Conservation (phyloP, 2,113 vertebrate species). For the Gymnocephalus cernua region DNA sequence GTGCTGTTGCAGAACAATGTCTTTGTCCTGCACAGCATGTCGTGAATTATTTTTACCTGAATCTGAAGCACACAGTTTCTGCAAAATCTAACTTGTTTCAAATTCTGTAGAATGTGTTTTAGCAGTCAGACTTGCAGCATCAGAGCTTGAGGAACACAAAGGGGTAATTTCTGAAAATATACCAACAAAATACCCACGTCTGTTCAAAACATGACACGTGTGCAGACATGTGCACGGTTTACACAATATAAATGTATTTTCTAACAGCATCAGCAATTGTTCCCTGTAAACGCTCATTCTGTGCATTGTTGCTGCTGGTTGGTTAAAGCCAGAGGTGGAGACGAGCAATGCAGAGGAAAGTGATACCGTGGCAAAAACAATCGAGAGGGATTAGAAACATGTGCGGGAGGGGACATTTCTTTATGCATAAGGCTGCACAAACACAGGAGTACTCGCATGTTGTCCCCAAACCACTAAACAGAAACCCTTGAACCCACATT, state of each 20-base stretch:
- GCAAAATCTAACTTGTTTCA: neutral
- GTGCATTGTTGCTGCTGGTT: neutral
- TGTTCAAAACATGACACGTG: conserved; percentile 1
- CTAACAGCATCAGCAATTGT: neutral
- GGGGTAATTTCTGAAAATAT: neutral
- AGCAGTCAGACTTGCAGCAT: neutral
- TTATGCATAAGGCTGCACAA: conserved; percentile 7
- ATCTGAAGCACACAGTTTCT: neutral
- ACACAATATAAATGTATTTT: neutral
- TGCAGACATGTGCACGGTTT: neutral
- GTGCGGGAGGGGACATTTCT: conserved; percentile 30
- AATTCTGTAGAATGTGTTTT: neutral
- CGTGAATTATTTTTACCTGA: neutral
- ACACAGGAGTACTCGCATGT: neutral
- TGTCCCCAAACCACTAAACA: neutral
- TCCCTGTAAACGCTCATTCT: conserved; percentile 6
- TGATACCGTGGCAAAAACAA: conserved; percentile 51
- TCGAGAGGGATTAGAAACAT: conserved; percentile 69
- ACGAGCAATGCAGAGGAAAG: conserved; percentile 52
- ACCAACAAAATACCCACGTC: neutral
- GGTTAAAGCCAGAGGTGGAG: conserved; percentile 24
- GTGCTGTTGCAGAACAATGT: neutral
- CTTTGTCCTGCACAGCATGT: neutral
- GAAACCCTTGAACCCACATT: conserved; percentile 18
- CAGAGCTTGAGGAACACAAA: neutral